Percentiles rank a stretch among this genome's conserved stretches.
Evolutionary conservation across 2,888 invertebrate genomes (phyloP).

Genomic region (Aelia acuminata): DNA sequence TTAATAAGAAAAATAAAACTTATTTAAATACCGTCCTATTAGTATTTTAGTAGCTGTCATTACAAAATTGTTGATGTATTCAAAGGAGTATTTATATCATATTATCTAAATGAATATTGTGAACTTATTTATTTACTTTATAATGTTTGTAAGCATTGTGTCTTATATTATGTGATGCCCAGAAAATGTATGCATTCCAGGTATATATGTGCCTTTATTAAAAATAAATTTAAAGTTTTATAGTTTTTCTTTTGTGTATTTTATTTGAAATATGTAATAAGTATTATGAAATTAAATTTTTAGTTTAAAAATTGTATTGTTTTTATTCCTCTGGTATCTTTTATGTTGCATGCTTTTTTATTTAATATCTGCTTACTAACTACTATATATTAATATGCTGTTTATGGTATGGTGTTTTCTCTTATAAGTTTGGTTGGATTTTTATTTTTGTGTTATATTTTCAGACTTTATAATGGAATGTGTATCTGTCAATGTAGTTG

Average conservation of each 20-base stretch:
- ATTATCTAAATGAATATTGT: constrained; percentile 4
- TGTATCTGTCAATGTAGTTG: not conserved
- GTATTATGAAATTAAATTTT: constrained; percentile 45
- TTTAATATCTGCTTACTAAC: not conserved
- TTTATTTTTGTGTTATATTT: not conserved
- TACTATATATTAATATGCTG: not conserved
- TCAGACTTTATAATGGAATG: not conserved
- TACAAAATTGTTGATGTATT: constrained; percentile 29
- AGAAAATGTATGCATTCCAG: constrained; percentile 55
- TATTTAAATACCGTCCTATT: constrained; percentile 50
- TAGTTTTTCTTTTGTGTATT: constrained; percentile 2
- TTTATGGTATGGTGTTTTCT: not conserved
- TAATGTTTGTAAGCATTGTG: constrained; percentile 23
- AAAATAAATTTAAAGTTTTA: not conserved
- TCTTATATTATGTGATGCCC: constrained; percentile 47
- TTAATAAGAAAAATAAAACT: constrained; percentile 50
- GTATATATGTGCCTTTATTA: constrained; percentile 53
- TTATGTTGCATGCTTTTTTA: not conserved
- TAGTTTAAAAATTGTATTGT: constrained; percentile 30
- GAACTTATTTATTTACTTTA: constrained; percentile 42
- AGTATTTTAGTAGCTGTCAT: constrained; percentile 40
- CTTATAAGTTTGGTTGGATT: not conserved
- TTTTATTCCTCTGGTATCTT: constrained; percentile 2
- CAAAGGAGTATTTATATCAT: constrained; percentile 33
- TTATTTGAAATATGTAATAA: constrained; percentile 8